These are phyloP conservation scores for Drosophila setosimentum DNA, from an alignment of 2,888 invertebrate genomes.

Conservation along the genomic window DNA sequence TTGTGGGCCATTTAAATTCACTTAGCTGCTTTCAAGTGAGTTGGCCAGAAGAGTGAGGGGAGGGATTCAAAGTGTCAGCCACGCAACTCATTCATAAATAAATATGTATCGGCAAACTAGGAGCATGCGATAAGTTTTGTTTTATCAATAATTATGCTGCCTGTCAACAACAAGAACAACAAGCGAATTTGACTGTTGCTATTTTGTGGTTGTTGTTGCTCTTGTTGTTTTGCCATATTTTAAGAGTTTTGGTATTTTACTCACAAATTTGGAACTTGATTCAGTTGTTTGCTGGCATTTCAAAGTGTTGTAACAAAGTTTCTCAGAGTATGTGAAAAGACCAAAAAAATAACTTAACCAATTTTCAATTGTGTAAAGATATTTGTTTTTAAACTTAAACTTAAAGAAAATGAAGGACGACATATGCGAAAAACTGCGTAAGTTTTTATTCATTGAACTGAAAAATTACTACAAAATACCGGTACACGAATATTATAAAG, in stretches of 20 bases:
- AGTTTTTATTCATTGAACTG: constrained; percentile 4
- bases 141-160: constrained; percentile 83
- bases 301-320: constrained; percentile 25
- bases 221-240: constrained; percentile 30
- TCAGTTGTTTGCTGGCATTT: constrained; percentile 63
- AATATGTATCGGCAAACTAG: constrained; percentile 41
- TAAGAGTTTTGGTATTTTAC: constrained; percentile 25
- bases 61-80: neutral
- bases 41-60: neutral
- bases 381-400: neutral
- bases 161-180: constrained; percentile 34
- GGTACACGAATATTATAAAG: neutral
- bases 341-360: neutral
- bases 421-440: constrained; percentile 36
- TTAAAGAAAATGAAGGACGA: constrained; percentile 26
- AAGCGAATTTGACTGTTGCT: constrained; percentile 52
- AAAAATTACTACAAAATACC: neutral
- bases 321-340: neutral
- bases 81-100: constrained; percentile 63
- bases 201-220: constrained; percentile 27
- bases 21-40: constrained; percentile 48
- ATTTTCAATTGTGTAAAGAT: neutral
- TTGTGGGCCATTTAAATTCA: constrained; percentile 68
- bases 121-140: constrained; percentile 76
- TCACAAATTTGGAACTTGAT: constrained; percentile 20